phyloP scores from a whole-genome alignment of 2,888 invertebrate genomes.

The Corythucha ciliata region DNA sequence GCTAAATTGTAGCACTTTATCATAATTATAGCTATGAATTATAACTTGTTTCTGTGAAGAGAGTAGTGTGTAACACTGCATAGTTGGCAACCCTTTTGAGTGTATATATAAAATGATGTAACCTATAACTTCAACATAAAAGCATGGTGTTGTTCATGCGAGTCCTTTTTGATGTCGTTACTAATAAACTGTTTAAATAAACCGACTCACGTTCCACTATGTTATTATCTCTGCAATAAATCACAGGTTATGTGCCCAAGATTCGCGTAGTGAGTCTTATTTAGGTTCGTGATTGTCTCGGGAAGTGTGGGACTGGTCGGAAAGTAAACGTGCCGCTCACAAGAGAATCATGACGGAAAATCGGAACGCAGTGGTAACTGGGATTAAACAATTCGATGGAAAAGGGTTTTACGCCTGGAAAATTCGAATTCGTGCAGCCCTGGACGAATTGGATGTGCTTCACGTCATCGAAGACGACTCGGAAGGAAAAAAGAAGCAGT shows the following conservation, averaged over 20 bases:
- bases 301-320: background rate
- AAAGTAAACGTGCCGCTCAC: background rate
- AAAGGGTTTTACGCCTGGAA: conserved; percentile 12
- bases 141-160: too few species aligned
- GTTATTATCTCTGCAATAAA: too few species aligned
- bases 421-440: conserved; percentile 11
- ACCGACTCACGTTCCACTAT: too few species aligned
- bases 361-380: conserved; percentile 4
- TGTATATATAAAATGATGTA: too few species aligned
- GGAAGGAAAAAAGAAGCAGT: background rate
- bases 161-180: too few species aligned
- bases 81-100: too few species aligned
- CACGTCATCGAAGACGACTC: background rate
- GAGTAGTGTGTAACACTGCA: too few species aligned
- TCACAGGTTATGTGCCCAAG: conserved; percentile 5
- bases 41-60: too few species aligned
- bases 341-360: conserved; percentile 1
- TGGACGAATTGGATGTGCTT: conserved; percentile 2
- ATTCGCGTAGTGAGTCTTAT: conserved; percentile 6
- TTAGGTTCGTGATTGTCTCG: background rate
- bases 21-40: too few species aligned
- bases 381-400: conserved; percentile 14
- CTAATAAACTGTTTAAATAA: too few species aligned
- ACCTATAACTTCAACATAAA: too few species aligned
- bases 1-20: too few species aligned